Conservation (phyloP, 35 echinoderm and acorn worm genomes). For the Lytechinus pictus region DNA sequence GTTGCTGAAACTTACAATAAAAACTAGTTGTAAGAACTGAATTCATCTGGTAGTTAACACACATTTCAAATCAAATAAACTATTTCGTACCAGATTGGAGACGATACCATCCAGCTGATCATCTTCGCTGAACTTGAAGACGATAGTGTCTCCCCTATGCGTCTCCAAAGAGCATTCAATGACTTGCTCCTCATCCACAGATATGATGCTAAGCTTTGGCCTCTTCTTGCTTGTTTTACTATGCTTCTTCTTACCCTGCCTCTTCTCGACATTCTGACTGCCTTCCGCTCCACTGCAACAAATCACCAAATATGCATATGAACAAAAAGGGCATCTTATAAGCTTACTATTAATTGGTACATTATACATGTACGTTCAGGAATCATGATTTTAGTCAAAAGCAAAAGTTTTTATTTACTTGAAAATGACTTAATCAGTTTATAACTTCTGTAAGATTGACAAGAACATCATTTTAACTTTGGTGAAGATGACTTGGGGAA, state of each 20-base stretch:
- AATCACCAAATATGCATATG: background rate
- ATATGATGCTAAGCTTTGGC: conserved; percentile 79
- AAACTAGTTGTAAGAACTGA: too few relatives aligned
- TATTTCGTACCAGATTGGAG: conserved; percentile 64
- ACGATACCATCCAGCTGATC: conserved; percentile 81
- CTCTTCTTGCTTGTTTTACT: conserved; percentile 69
- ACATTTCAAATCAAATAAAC: too few relatives aligned
- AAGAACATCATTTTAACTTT: too few relatives aligned
- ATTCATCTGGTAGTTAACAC: too few relatives aligned
- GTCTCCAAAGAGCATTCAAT: conserved; percentile 92
- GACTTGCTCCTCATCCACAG: conserved; percentile 75
- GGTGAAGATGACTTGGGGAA: too few relatives aligned
- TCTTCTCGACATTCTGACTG: conserved; percentile 72
- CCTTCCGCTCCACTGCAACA: conserved; percentile 52
- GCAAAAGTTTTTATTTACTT: too few relatives aligned
- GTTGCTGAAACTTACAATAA: too few relatives aligned
- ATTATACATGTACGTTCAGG: too few relatives aligned
- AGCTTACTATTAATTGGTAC: too few relatives aligned
- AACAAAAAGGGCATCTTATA: background rate
- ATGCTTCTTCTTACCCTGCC: conserved; percentile 63
- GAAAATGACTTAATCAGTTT: too few relatives aligned
- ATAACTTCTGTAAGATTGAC: too few relatives aligned
- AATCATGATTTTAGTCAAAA: too few relatives aligned
- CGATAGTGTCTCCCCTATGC: conserved; percentile 82
- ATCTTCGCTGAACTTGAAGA: conserved; percentile 92